Base-by-base conservation (phyloP, 1,140 invertebrate genomes). In the Whitmania pigra region DNA sequence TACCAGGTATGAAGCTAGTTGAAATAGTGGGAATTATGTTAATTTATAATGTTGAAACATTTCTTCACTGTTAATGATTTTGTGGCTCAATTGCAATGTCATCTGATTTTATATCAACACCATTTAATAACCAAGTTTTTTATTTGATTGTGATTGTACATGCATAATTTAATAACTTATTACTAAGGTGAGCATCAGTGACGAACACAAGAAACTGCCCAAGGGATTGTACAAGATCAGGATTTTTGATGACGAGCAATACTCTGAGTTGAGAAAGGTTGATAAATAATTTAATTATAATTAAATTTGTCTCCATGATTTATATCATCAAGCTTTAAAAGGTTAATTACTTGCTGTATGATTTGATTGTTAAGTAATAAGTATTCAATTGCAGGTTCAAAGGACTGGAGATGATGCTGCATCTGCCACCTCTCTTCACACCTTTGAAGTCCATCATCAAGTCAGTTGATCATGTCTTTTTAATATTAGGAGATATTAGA, bases 171-270 rank as follows among this genome's bases (percentile, higher is more conserved):
- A 70, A 36, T 68, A 67, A 22, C 25, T 73, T 53, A 75, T 74
- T 69, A 80, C 81, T 2, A 79, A 94, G 89, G 88, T 96, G 20
- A 94, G 91, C 76, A 94, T 91, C 90, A 90, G 89, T 67, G 90
- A 93, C 80, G 92, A 94, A 73, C 85, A 89, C 11, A 88, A 89
- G 53, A 89, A 88, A 76, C 87, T 90, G 0, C 85, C 85, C 57
- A 88, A 89, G 71, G 93, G 92, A 53, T 87, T 88, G 67, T 89
- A 91, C 75, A 84, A 85, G 68, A 85, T 95, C n/a, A 88, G 88
- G 74, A 82, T 97, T 3, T 91, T 89, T 78, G 90, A 94, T 78
- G 93, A 96, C 83, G 92, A 95, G 79, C 90, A 90, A 73, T 94
- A 90, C 82, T 87, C 90, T 22, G 87, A 87, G 55, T 83, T 94